Evolutionary conservation across 2,113 vertebrate species (phyloP).

Genomic region (Lonchura striata): DNA sequence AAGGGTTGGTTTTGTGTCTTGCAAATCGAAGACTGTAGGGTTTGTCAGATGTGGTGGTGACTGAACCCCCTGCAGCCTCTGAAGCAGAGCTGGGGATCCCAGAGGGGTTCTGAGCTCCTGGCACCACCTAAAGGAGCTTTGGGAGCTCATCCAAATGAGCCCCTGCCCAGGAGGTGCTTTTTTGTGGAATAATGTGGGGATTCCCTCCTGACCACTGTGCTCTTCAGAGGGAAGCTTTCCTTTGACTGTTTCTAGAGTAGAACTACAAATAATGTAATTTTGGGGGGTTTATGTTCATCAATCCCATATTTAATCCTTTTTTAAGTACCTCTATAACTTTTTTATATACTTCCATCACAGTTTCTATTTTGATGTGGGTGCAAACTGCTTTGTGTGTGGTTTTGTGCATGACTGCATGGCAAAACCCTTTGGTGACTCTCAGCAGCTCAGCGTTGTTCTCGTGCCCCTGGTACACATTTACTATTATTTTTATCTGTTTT

Average conservation of each 20-base stretch:
- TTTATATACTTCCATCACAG: not conserved
- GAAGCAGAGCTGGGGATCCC: not conserved
- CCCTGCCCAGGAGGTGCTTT: not conserved
- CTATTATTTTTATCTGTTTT: not conserved
- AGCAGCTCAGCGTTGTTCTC: not conserved
- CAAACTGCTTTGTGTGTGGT: not conserved
- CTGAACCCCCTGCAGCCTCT: not conserved
- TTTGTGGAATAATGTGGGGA: not conserved
- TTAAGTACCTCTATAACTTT: not conserved
- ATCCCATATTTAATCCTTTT: accelerated
- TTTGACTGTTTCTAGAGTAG: not conserved
- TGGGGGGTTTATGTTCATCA: accelerated
- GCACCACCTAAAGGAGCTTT: not conserved
- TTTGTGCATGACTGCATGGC: not conserved
- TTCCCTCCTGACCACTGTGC: not conserved
- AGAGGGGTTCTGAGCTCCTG: not conserved
- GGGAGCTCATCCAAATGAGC: not conserved
- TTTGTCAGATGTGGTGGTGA: not conserved
- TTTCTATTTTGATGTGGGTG: not conserved
- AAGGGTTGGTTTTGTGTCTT: not conserved
- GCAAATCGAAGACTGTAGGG: not conserved
- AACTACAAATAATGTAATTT: not conserved
- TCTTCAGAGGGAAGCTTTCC: not conserved
- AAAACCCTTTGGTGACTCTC: not conserved
- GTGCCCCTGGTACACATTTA: accelerated